Evolutionary conservation across 2,797 vertebrate genomes (phyloP).

Genomic region (Dendrocincla fuliginosa): DNA sequence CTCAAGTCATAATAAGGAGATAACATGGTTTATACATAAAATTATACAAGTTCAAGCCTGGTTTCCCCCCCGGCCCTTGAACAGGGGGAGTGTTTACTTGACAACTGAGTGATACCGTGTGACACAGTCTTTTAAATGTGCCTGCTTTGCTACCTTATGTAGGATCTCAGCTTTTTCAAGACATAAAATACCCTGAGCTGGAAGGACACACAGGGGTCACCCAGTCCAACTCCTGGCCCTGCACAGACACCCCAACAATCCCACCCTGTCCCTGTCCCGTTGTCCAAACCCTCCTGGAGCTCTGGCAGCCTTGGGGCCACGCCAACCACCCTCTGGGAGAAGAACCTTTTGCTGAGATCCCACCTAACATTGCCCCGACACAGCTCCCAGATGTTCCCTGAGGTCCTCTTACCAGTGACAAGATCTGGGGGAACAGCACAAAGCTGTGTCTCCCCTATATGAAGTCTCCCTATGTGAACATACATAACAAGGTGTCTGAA

Average conservation of each 20-base stretch:
- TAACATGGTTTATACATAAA: not conserved
- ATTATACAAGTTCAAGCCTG: not conserved
- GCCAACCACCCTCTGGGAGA: not conserved
- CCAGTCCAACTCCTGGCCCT: not conserved
- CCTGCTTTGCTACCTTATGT: not conserved
- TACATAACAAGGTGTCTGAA: not conserved
- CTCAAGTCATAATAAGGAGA: not conserved
- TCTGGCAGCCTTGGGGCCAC: not conserved
- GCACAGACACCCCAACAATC: not conserved
- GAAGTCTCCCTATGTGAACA: not conserved
- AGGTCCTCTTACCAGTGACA: not conserved
- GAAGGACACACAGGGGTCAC: not conserved
- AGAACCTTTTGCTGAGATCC: not conserved
- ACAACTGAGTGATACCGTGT: not conserved
- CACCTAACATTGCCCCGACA: rapidly evolving
- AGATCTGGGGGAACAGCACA: not conserved
- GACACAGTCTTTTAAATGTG: not conserved
- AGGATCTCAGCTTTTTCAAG: not conserved
- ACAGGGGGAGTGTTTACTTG: not conserved
- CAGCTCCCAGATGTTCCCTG: not conserved
- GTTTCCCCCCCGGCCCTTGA: not conserved
- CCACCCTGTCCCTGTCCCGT: not conserved
- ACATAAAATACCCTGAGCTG: not conserved
- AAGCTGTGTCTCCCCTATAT: no score
- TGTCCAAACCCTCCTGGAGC: not conserved